Conservation (phyloP, 2,113 vertebrate species). For the Passer montanus region DNA sequence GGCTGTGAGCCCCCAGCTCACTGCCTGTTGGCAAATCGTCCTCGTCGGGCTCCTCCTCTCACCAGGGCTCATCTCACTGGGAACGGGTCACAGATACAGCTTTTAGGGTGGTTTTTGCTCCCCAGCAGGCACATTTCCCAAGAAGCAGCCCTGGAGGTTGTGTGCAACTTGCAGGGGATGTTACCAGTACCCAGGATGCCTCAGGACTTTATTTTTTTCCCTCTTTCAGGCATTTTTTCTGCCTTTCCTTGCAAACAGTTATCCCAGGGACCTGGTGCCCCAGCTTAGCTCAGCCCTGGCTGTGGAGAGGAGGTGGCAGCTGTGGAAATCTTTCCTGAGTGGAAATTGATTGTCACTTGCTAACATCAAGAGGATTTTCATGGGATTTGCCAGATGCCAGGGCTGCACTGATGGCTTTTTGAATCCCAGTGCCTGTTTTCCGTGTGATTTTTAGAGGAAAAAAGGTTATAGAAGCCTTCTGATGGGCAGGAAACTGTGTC, state of each 20-base stretch:
- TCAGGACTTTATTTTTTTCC: background rate
- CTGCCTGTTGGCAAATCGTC: rapidly evolving
- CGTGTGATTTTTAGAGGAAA: background rate
- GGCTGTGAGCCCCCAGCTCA: rapidly evolving
- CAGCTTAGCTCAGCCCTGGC: background rate
- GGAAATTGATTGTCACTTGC: background rate
- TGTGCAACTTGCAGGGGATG: rapidly evolving
- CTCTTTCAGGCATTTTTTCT: background rate
- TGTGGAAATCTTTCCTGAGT: background rate
- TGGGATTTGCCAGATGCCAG: background rate
- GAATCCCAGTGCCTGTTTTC: background rate
- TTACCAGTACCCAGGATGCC: background rate
- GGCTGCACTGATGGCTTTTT: background rate
- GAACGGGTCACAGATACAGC: rapidly evolving
- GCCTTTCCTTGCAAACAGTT: background rate
- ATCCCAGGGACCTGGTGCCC: background rate
- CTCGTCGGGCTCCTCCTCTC: background rate
- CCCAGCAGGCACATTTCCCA: background rate
- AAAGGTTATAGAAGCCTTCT: background rate
- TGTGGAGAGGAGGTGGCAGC: background rate
- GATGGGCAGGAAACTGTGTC: background rate
- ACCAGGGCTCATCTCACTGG: background rate
- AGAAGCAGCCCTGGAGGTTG: too few relatives aligned
- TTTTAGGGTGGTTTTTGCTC: background rate
- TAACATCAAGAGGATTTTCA: background rate